Percentiles rank a stretch among this genome's conserved stretches.
Evolutionary conservation across 2,888 invertebrate genomes (phyloP).

Genomic region (Parelbella ahira): DNA sequence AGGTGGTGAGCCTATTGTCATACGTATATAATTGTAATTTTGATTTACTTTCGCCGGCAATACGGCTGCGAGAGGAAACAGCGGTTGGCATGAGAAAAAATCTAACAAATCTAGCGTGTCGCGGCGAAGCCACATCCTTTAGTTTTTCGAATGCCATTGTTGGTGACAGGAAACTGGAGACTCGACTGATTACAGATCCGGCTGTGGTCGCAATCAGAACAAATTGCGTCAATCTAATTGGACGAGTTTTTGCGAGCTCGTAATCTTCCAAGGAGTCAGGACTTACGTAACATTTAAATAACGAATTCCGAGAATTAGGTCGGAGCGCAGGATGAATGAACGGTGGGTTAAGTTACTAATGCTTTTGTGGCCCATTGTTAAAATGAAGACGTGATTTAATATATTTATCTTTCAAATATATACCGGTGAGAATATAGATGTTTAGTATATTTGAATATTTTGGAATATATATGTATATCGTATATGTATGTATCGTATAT

Average conservation of each 20-base stretch:
- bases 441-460: too few species aligned
- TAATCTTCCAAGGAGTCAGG: background rate
- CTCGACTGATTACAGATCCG: constrained; percentile 43
- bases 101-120: constrained; percentile 18
- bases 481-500: too few species aligned
- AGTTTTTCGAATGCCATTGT: constrained; percentile 41
- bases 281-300: background rate
- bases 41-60: too few species aligned
- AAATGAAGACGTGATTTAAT: too few species aligned
- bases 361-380: too few species aligned
- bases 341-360: too few species aligned
- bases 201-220: constrained; percentile 38
- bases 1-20: too few species aligned
- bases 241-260: constrained; percentile 6
- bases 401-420: too few species aligned
- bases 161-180: constrained; percentile 45
- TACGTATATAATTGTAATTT: too few species aligned
- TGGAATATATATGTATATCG: too few species aligned
- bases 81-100: constrained; percentile 5
- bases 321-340: background rate
- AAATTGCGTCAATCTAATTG: constrained; percentile 34
- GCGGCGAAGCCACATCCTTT: constrained; percentile 50
- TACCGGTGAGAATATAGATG: too few species aligned
- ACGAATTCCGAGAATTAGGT: background rate
- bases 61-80: constrained; percentile 6